A percentile compares a stretch with the other conserved stretches of the same genome.
phyloP scores from a whole-genome alignment of 2,888 invertebrate species.

The Drosophila mimetica region DNA sequence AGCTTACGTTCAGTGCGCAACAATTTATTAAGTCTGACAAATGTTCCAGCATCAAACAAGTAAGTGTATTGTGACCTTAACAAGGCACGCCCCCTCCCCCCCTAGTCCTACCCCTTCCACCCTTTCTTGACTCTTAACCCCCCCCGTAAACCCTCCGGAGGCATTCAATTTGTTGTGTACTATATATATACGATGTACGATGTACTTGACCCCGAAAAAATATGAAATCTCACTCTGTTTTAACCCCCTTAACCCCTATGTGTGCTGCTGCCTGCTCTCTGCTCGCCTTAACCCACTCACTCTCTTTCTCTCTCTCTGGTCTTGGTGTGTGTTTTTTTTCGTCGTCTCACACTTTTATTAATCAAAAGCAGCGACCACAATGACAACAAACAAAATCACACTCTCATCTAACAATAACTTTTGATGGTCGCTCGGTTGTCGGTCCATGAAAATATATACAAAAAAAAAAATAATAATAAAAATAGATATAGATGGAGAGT shows the following conservation, averaged over 20 bases:
- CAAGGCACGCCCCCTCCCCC: slow-evolving; percentile 13
- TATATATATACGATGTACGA: slow-evolving; percentile 9
- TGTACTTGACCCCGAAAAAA: slow-evolving; percentile 33
- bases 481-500: slow-evolving; percentile 1
- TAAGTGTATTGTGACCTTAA: slow-evolving; percentile 82
- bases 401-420: slow-evolving; percentile 18
- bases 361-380: slow-evolving; percentile 32
- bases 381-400: slow-evolving; percentile 29
- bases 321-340: slow-evolving; percentile 35
- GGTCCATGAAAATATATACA: not conserved
- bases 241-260: slow-evolving; percentile 16
- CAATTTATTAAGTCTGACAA: slow-evolving; percentile 98
- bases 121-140: not conserved
- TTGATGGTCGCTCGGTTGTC: slow-evolving; percentile 12
- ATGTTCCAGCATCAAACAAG: slow-evolving; percentile 92
- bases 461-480: not conserved
- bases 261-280: slow-evolving; percentile 51
- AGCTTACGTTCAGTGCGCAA: slow-evolving; percentile 98
- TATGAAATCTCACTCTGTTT: slow-evolving; percentile 31
- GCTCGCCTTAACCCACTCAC: slow-evolving; percentile 35
- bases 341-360: slow-evolving; percentile 48
- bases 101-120: not conserved
- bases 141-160: slow-evolving; percentile 3
- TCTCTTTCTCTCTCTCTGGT: slow-evolving; percentile 9
- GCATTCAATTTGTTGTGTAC: slow-evolving; percentile 32